Evolutionary conservation across 2,888 invertebrate genomes (phyloP), one percentile per base, ranked within the genome.

Genomic region (Ophion obscuratus): DNA sequence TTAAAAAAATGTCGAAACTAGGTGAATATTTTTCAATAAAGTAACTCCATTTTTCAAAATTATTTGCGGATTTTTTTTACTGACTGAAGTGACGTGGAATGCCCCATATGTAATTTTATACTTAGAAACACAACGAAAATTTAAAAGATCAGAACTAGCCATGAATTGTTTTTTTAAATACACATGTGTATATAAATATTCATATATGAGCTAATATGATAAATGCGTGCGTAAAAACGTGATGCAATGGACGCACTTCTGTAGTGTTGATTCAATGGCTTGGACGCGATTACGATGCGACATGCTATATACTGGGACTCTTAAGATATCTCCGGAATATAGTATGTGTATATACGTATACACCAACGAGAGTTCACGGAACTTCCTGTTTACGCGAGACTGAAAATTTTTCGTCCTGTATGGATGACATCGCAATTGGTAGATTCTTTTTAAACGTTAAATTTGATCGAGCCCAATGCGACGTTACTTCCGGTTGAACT

Each of bases 231-330:
- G 61, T 1, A 73, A 71, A 17, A 66, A 57, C 57, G 79, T 80
- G 53, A 71, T 71, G 71, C 73, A 73, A 57, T 66, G 40, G n/a
- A 79, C 53, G 66, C 73, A 14, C 53, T 73, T 80, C 66, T 66
- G 57, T 80, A 73, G 57, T 73, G 73, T 27, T 80, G 66, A 80
- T 66, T 24, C 24, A 73, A 53, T 31, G 47, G 20, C 66, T 66
- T 40, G 66, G 80, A 64, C 73, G 66, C 31, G 80, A 73, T 70
- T 62, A 17, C 59, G 53, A 64, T 80, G 64, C 64, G 71, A 80
- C 73, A 57, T 57, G 40, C 64, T 57, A 59, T 61, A 74, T 81
- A 14, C 24, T 24, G 24, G 24, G 24, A 24, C 74, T 75, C 27
- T 75, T 47, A 36, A 75, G 7, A 67, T 66, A 17, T 27, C 53